These are phyloP conservation scores for Diplogasteroides magnus DNA, from an alignment of 1,140 invertebrate species.

Conservation along the genomic window DNA sequence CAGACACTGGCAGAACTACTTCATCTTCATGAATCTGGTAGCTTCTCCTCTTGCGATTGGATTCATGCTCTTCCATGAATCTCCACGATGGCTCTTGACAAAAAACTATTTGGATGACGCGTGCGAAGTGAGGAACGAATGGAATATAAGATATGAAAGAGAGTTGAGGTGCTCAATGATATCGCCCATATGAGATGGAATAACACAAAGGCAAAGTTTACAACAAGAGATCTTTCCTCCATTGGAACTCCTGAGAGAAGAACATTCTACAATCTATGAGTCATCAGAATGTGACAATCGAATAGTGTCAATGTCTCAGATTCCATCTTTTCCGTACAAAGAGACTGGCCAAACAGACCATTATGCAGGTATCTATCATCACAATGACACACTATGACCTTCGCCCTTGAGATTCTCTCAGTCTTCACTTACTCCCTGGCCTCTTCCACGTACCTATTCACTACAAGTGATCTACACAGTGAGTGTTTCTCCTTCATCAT, in stretches of 20 bases:
- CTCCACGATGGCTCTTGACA: constrained; percentile 45
- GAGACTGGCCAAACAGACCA: constrained; percentile 43
- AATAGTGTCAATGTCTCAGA: background rate
- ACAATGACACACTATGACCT: too few relatives aligned
- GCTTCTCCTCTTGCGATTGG: constrained; percentile 43
- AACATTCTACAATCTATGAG: constrained; percentile 39
- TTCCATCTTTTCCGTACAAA: constrained; percentile 18
- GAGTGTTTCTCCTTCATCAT: background rate
- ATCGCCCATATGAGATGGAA: constrained; percentile 50
- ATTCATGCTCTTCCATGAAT: constrained; percentile 46
- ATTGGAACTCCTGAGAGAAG: constrained; percentile 33
- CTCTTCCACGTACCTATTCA: constrained; percentile 40
- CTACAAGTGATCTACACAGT: constrained; percentile 34
- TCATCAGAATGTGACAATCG: background rate
- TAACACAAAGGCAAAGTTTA: constrained; percentile 45
- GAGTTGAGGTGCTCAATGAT: constrained; percentile 46
- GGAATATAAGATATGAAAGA: too few relatives aligned
- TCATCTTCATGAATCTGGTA: constrained; percentile 46
- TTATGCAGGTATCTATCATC: too few relatives aligned
- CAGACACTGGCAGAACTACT: constrained; percentile 44
- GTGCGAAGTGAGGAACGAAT: constrained; percentile 41
- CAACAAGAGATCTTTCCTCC: constrained; percentile 30
- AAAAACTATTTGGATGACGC: constrained; percentile 41
- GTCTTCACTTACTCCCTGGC: constrained; percentile 50
- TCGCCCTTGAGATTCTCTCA: too few relatives aligned